These are phyloP conservation scores for Gorsachius goisagi DNA, from an alignment of 2,113 vertebrate genomes.

Conservation along the genomic window DNA sequence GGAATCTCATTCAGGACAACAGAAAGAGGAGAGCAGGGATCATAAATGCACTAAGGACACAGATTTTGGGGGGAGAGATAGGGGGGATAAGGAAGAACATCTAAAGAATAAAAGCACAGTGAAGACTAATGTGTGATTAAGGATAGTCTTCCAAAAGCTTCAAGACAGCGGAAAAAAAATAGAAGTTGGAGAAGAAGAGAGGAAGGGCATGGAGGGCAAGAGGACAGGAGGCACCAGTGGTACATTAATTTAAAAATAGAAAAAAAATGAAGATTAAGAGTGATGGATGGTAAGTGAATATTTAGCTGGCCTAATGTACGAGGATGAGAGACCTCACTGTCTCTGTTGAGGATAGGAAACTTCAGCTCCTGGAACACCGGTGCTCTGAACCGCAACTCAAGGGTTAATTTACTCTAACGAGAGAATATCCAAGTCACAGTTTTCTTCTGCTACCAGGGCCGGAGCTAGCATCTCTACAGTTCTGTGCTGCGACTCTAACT, in stretches of 20 bases:
- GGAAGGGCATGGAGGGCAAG: neutral
- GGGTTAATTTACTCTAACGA: neutral
- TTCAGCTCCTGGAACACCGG: neutral
- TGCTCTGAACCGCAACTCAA: neutral
- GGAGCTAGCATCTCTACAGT: neutral
- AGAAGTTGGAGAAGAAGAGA: neutral
- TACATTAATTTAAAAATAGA: neutral
- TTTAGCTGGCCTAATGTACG: neutral
- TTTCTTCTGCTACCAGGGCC: neutral
- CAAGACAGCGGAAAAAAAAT: neutral
- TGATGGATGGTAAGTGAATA: neutral
- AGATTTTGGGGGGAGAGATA: neutral
- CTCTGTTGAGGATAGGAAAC: neutral
- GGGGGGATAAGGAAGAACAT: neutral
- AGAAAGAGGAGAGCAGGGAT: neutral
- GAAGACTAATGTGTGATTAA: neutral
- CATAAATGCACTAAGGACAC: neutral
- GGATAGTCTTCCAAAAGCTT: neutral
- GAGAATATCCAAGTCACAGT: fast-evolving
- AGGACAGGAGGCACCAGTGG: fast-evolving
- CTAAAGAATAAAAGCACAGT: neutral
- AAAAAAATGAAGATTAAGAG: neutral
- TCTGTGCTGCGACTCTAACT: neutral
- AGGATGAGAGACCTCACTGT: neutral
- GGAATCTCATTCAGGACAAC: neutral